Percentiles rank a stretch among this genome's conserved stretches.
Conservation (phyloP, 2,113 vertebrate genomes). For the Poeciliopsis turrubarensis region DNA sequence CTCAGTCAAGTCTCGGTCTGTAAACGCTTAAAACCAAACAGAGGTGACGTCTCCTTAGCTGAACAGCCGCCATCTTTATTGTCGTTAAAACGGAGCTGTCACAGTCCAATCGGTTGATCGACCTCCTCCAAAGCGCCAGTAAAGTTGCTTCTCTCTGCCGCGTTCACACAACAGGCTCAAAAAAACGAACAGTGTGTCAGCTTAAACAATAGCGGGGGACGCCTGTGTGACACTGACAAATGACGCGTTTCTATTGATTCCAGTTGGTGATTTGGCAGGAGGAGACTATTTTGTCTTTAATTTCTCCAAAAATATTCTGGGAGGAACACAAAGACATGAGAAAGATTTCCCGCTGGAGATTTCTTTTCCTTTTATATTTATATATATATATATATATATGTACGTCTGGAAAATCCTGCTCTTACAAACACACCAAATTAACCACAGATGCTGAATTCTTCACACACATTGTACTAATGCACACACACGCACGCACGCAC, state of each 20-base stretch:
- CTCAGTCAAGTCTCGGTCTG: conserved; percentile 52
- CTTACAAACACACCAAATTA: conserved; percentile 63
- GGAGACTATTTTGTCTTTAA: conserved; percentile 40
- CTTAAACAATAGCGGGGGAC: conserved; percentile 29
- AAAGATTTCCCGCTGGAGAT: conserved; percentile 48
- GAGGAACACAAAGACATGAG: conserved; percentile 63
- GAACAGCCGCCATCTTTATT: neutral
- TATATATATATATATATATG: neutral
- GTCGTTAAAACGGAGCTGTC: neutral
- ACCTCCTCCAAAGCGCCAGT: conserved; percentile 51
- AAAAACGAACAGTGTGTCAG: conserved; percentile 46
- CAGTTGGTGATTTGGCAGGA: conserved; percentile 53
- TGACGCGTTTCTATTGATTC: conserved; percentile 39
- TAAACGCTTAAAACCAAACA: conserved; percentile 30
- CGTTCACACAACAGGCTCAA: conserved; percentile 55
- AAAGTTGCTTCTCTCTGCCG: conserved; percentile 48
- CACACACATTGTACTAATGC: conserved; percentile 51
- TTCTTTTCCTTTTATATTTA: neutral
- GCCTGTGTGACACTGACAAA: conserved; percentile 34
- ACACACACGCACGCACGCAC: conserved; percentile 31
- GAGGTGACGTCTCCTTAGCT: conserved; percentile 10
- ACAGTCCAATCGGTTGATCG: conserved; percentile 33
- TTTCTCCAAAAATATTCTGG: conserved; percentile 46
- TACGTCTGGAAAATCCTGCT: conserved; percentile 53
- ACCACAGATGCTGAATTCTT: conserved; percentile 60